phyloP scores from a whole-genome alignment of 2,113 vertebrate species.

The Candoia aspera region DNA sequence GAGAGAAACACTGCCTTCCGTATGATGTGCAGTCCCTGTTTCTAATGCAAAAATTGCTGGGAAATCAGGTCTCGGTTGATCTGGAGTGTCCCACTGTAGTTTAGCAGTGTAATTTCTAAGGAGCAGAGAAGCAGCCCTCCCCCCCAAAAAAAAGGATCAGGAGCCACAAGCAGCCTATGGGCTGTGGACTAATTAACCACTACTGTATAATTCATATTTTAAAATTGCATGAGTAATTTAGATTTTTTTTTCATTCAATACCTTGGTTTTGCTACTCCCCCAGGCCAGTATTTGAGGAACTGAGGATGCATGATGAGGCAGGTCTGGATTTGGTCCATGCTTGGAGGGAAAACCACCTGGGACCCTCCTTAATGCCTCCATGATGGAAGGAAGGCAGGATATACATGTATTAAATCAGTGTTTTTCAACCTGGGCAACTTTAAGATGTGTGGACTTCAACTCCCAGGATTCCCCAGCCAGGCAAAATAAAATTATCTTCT shows the following conservation, averaged over 20 bases:
- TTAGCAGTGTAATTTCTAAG: background rate
- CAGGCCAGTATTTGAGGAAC: background rate
- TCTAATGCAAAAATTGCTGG: background rate
- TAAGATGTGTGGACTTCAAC: background rate
- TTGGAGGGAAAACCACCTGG: background rate
- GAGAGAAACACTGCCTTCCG: too few relatives aligned
- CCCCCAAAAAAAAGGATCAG: background rate
- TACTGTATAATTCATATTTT: background rate
- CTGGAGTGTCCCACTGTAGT: background rate
- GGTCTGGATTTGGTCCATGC: background rate
- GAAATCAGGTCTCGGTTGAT: background rate
- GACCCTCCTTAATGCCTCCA: background rate
- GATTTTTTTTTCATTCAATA: background rate
- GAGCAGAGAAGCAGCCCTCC: background rate
- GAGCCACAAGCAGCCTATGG: background rate
- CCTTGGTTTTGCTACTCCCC: background rate
- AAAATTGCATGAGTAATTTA: background rate
- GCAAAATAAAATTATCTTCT: constrained; percentile 8
- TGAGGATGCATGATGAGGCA: background rate
- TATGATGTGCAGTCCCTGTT: background rate
- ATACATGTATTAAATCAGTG: background rate
- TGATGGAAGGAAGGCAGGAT: background rate
- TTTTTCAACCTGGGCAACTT: background rate
- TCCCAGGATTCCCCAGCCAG: background rate
- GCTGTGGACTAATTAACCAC: background rate